Percentiles rank a stretch among this genome's conserved stretches.
Conservation (phyloP, 2,888 invertebrate genomes). For the Drymonia ruficornis region DNA sequence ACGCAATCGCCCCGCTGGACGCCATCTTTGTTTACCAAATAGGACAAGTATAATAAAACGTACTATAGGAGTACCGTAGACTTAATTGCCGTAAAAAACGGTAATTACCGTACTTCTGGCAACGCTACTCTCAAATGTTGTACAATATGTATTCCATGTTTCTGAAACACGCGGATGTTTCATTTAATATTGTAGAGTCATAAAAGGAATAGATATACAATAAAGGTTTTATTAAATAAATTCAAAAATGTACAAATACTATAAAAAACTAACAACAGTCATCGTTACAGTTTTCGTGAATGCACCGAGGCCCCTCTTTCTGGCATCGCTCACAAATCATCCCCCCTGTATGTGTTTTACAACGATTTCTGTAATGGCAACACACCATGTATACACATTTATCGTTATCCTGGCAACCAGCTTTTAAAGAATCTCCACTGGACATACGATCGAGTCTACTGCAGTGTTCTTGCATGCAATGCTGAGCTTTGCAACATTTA, state of each 20-base stretch:
- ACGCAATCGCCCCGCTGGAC: too few species aligned
- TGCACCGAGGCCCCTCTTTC: slow-evolving; percentile 23
- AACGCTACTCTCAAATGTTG: too few species aligned
- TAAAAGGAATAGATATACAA: neutral
- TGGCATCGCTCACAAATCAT: slow-evolving; percentile 48
- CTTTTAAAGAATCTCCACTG: slow-evolving; percentile 58
- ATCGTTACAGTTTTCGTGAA: slow-evolving; percentile 14
- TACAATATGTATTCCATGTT: too few species aligned
- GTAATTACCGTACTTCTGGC: too few species aligned
- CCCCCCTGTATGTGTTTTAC: slow-evolving; percentile 30
- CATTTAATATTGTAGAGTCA: too few species aligned
- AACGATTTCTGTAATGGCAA: slow-evolving; percentile 50
- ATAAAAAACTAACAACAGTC: slow-evolving; percentile 30
- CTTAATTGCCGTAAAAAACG: too few species aligned
- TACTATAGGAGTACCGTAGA: too few species aligned
- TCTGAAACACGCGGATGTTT: too few species aligned
- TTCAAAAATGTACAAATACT: slow-evolving; percentile 20
- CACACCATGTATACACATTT: slow-evolving; percentile 55
- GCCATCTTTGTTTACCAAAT: too few species aligned
- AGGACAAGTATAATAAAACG: too few species aligned
- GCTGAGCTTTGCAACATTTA: slow-evolving; percentile 52
- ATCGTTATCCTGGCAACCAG: slow-evolving; percentile 46
- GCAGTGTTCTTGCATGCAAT: slow-evolving; percentile 30
- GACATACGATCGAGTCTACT: slow-evolving; percentile 42
- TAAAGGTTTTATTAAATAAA: slow-evolving; percentile 15